A percentile compares a stretch with the other conserved stretches of the same genome.
Conservation (phyloP, 1,140 invertebrate species). For the Palaemon carinicauda region DNA sequence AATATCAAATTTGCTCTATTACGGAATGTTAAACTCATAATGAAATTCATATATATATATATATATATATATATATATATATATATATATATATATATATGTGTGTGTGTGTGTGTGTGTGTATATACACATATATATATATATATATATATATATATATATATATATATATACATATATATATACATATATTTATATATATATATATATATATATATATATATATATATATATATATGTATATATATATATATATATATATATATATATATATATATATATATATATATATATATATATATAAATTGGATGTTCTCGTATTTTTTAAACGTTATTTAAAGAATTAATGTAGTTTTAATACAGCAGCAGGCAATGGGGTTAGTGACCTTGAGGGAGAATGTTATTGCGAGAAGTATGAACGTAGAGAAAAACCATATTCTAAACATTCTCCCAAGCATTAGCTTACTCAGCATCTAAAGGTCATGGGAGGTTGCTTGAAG, state of each 20-base stretch:
- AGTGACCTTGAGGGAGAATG: neutral
- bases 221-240: neutral
- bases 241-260: too few relatives aligned
- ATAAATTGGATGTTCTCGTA: too few relatives aligned
- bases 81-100: constrained; percentile 7
- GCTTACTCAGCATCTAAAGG: neutral
- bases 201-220: neutral
- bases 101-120: neutral
- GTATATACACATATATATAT: neutral
- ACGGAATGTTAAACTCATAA: too few relatives aligned
- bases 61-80: neutral
- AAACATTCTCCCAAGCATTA: neutral
- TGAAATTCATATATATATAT: neutral
- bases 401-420: neutral
- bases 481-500: too few relatives aligned
- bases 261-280: too few relatives aligned
- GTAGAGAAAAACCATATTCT: neutral
- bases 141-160: neutral
- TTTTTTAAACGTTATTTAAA: too few relatives aligned
- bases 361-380: too few relatives aligned
- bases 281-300: too few relatives aligned
- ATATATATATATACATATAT: neutral
- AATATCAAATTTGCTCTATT: too few relatives aligned
- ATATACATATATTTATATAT: neutral
- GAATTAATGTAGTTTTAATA: too few relatives aligned